These are phyloP conservation scores for Nomada ferruginata DNA, from an alignment of 2,888 invertebrate species.

Conservation along the genomic window DNA sequence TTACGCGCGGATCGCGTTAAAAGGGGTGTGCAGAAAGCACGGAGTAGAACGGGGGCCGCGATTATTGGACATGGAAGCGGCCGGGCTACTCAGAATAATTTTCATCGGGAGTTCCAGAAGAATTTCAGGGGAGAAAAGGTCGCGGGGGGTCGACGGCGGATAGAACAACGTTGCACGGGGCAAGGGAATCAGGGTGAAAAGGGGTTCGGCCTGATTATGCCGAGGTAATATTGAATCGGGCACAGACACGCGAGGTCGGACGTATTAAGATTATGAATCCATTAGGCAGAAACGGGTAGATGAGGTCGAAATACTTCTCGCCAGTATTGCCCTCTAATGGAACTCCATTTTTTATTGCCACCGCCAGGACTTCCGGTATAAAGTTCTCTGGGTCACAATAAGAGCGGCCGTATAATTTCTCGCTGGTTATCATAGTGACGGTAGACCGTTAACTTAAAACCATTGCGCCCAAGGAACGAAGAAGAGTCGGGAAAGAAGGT, in stretches of 20 bases:
- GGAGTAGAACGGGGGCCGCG: not conserved
- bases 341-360: slow-evolving; percentile 59
- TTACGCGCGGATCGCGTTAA: slow-evolving; percentile 29
- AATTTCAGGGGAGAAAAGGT: slow-evolving; percentile 33
- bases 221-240: slow-evolving; percentile 76
- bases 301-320: slow-evolving; percentile 67
- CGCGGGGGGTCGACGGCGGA: slow-evolving; percentile 6
- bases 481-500: not conserved
- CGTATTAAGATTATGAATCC: slow-evolving; percentile 81
- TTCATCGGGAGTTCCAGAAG: slow-evolving; percentile 52
- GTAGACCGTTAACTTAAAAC: not conserved
- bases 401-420: slow-evolving; percentile 34
- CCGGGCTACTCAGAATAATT: slow-evolving; percentile 55
- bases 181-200: slow-evolving; percentile 12
- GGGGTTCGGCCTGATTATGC: slow-evolving; percentile 51
- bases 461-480: slow-evolving; percentile 8
- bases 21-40: slow-evolving; percentile 27
- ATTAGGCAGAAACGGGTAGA: slow-evolving; percentile 75
- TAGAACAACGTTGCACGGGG: not conserved
- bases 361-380: slow-evolving; percentile 32
- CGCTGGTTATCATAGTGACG: slow-evolving; percentile 35
- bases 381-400: slow-evolving; percentile 46
- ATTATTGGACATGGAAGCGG: slow-evolving; percentile 53
- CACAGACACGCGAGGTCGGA: slow-evolving; percentile 75
- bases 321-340: slow-evolving; percentile 68